Evolutionary conservation across 2,888 invertebrate species (phyloP), one percentile per base, ranked within the genome.

Genomic region (Andrena flavipes): DNA sequence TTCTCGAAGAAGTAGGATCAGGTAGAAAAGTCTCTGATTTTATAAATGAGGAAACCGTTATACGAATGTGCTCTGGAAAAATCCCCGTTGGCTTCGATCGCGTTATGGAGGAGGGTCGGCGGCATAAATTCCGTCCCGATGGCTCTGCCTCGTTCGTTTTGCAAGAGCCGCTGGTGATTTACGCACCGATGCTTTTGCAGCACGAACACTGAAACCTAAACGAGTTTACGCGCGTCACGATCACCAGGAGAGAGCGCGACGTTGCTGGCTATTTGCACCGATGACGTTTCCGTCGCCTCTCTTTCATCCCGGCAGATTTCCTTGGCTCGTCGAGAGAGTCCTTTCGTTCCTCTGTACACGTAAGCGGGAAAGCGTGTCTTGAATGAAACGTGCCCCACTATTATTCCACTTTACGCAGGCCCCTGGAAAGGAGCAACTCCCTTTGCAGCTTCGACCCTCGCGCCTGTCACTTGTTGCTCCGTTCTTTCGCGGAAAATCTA

Each of bases 81-180:
- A 29, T 59, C 29, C 59, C 49, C 67, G 20, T 29, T 23, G 33
- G 68, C 35, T 56, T 54, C 35, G 33, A 68, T 54, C 54, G 54
- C 54, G 56, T 68, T 68, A 68, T 56, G 33, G 51, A 7, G n/a
- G 20, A 51, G 20, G 51, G 51, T 51, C n/a, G 35, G 3, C 62
- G 80, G 71, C 67, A 80, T 80, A 80, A 80, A 80, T 80, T 72
- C 67, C 35, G 56, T 67, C 72, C 63, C 69, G 72, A 62, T 80
- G 33, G 80, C 72, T 72, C 20, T 60, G 60, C 59, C 72, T 26
- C 65, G 60, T 72, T 72, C 63, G 60, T 72, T 80, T 72, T 20
- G 35, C 35, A 23, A 42, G 64, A 64, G 64, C 54, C 51, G 54
- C 48, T 49, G 49, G 35, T 80, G 80, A 80, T 80, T 80, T 80